A percentile compares a stretch with the other conserved stretches of the same genome.
These are phyloP conservation scores for Drosophila lutescens DNA, from an alignment of 2,888 invertebrate species.

Conservation along the genomic window DNA sequence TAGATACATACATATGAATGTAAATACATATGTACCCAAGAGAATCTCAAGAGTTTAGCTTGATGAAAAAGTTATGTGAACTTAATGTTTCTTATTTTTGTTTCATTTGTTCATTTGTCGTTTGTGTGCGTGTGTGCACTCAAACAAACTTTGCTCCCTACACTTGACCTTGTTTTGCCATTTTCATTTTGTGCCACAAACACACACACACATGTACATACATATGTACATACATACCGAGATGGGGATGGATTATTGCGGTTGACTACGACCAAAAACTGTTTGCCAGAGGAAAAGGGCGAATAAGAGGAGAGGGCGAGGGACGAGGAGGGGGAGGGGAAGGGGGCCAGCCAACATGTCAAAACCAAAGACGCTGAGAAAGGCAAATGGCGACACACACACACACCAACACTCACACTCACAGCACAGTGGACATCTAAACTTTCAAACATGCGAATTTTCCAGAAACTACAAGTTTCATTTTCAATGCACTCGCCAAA, in stretches of 20 bases:
- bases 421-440: conserved; percentile 8
- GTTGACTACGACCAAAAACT: conserved; percentile 38
- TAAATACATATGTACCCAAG: background rate
- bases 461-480: conserved; percentile 8
- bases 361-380: conserved; percentile 48
- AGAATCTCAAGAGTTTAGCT: conserved; percentile 14
- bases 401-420: background rate
- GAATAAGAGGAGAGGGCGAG: background rate
- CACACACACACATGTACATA: conserved; percentile 19
- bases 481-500: conserved; percentile 4
- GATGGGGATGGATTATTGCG: conserved; percentile 44
- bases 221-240: conserved; percentile 12
- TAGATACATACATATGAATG: background rate
- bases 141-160: conserved; percentile 78
- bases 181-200: conserved; percentile 69
- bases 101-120: conserved; percentile 24
- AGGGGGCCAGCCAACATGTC: conserved; percentile 16
- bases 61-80: conserved; percentile 64
- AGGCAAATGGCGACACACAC: conserved; percentile 35
- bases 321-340: background rate
- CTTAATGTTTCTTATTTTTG: conserved; percentile 42
- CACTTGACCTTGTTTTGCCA: conserved; percentile 79
- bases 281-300: conserved; percentile 15
- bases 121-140: conserved; percentile 56
- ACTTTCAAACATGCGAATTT: conserved; percentile 9